Evolutionary conservation across 2,888 invertebrate species (phyloP).

Genomic region (Carterocephalus palaemon): DNA sequence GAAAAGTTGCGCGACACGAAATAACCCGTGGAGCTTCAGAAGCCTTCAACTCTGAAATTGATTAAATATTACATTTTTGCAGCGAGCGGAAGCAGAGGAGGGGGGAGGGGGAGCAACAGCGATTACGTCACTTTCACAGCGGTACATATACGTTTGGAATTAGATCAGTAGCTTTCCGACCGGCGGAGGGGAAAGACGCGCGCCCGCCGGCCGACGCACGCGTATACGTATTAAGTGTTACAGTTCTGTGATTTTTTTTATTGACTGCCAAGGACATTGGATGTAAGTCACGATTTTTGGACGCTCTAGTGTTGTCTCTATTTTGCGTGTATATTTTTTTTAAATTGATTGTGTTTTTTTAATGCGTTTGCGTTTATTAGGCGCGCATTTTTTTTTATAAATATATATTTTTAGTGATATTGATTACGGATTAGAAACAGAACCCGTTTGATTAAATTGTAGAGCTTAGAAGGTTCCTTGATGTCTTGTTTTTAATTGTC

Average conservation of each 20-base stretch:
- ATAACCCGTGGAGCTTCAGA: constrained; percentile 40
- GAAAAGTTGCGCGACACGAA: constrained; percentile 29
- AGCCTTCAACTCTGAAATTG: constrained; percentile 63
- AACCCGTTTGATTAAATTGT: too few species aligned
- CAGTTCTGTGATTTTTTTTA: constrained; percentile 47
- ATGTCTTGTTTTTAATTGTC: too few species aligned
- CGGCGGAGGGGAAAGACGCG: constrained; percentile 42
- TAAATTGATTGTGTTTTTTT: constrained; percentile 35
- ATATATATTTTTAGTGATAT: too few species aligned
- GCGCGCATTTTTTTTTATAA: too few species aligned
- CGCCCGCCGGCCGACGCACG: constrained; percentile 33
- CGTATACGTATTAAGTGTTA: constrained; percentile 42
- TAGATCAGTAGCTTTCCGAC: constrained; percentile 69
- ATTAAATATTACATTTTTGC: constrained; percentile 70
- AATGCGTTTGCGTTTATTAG: constrained; percentile 2
- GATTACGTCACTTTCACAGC: constrained; percentile 73
- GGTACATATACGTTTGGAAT: constrained; percentile 60
- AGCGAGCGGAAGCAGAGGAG: constrained; percentile 54
- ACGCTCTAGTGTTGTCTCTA: constrained; percentile 46
- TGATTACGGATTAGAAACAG: too few species aligned
- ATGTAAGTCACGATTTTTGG: constrained; percentile 21
- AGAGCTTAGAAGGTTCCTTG: too few species aligned
- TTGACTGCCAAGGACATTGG: constrained; percentile 26
- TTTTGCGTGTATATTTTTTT: constrained; percentile 46
- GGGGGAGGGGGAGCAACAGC: constrained; percentile 54